Conservation (phyloP, 2,888 invertebrate species). For the Ischnus inquisitorius region DNA sequence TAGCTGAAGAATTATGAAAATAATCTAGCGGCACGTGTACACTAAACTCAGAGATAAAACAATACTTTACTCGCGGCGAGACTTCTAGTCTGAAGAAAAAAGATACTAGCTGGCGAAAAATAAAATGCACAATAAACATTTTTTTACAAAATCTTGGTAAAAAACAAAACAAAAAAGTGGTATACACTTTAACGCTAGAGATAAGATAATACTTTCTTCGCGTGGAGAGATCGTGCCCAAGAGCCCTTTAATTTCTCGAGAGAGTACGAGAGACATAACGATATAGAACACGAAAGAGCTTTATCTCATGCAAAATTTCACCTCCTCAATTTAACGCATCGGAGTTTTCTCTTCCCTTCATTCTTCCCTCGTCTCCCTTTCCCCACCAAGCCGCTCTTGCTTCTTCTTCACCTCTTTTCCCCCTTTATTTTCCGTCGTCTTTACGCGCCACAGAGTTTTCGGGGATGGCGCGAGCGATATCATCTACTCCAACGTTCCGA, state of each 20-base stretch:
- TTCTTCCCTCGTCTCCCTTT: neutral
- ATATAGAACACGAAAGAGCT: slow-evolving; percentile 43
- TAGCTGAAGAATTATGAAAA: too few species aligned
- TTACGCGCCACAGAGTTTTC: slow-evolving; percentile 63
- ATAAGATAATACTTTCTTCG: slow-evolving; percentile 54
- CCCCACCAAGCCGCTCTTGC: neutral
- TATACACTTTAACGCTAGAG: slow-evolving; percentile 53
- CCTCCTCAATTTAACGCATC: slow-evolving; percentile 71
- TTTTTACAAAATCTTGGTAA: neutral
- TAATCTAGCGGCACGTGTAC: too few species aligned
- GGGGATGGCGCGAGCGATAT: slow-evolving; percentile 66
- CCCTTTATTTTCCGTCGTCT: slow-evolving; percentile 58
- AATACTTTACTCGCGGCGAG: too few species aligned
- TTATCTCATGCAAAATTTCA: slow-evolving; percentile 69
- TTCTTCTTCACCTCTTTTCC: slow-evolving; percentile 35
- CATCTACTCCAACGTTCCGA: slow-evolving; percentile 73
- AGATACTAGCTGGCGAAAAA: neutral
- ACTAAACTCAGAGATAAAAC: too few species aligned
- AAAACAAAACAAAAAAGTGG: neutral
- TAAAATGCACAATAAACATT: neutral
- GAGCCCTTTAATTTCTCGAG: slow-evolving; percentile 61
- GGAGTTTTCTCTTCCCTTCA: slow-evolving; percentile 55
- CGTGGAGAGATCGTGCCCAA: slow-evolving; percentile 47
- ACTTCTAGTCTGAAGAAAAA: neutral
- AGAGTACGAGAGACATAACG: slow-evolving; percentile 11